These are phyloP conservation scores for Eristalis intricaria DNA, from an alignment of 2,888 invertebrate species.

Conservation along the genomic window DNA sequence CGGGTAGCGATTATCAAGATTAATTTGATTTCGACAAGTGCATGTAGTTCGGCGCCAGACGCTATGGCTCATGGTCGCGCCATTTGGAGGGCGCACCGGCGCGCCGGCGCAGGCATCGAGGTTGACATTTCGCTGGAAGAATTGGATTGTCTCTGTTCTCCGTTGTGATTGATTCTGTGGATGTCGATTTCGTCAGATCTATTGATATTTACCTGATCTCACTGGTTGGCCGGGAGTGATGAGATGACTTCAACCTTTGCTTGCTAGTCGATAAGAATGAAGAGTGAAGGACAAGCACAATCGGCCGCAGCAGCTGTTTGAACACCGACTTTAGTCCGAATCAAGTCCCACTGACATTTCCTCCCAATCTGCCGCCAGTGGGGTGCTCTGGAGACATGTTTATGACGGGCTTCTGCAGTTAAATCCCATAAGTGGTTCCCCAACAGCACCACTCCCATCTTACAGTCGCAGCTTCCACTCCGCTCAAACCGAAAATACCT, in stretches of 20 bases:
- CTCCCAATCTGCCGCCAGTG: too few species aligned
- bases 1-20: conserved; percentile 64
- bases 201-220: neutral
- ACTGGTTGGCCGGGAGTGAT: neutral
- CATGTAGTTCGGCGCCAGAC: conserved; percentile 62
- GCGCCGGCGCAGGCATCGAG: neutral
- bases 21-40: conserved; percentile 70
- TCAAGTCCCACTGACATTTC: too few species aligned
- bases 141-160: neutral
- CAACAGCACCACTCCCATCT: neutral
- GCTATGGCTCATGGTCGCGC: neutral
- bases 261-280: too few species aligned
- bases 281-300: too few species aligned
- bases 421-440: neutral
- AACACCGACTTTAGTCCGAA: too few species aligned
- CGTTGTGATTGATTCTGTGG: neutral
- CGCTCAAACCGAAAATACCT: neutral
- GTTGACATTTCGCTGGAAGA: neutral
- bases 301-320: too few species aligned
- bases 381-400: too few species aligned
- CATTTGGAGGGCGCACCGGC: neutral
- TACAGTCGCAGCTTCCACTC: neutral
- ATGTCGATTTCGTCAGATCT: neutral
- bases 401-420: too few species aligned
- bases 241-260: too few species aligned